Evolutionary conservation across 2,113 vertebrate species (phyloP).

Genomic region (Beaufortia kweichowensis): DNA sequence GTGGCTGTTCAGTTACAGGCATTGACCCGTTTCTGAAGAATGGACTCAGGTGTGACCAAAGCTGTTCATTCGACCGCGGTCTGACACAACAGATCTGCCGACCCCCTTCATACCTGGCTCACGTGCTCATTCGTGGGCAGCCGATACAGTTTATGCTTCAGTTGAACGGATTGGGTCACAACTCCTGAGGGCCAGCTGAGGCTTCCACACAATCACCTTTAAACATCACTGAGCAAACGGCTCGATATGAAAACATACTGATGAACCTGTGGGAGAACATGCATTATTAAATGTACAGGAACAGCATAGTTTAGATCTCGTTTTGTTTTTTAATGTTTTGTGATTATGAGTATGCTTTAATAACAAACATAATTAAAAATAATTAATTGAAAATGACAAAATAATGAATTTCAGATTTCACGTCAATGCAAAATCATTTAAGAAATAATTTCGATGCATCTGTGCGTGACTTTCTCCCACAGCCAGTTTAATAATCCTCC

Average conservation of each 20-base stretch:
- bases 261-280: constrained; percentile 14
- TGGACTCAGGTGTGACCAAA: constrained; percentile 33
- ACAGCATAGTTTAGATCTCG: no score
- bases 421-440: neutral
- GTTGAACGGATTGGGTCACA: constrained; percentile 26
- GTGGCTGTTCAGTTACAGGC: neutral
- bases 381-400: no score
- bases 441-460: neutral
- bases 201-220: constrained; percentile 14
- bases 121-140: constrained; percentile 9
- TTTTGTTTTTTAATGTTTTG: no score
- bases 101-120: constrained; percentile 13
- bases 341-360: neutral
- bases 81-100: constrained; percentile 23
- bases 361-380: neutral
- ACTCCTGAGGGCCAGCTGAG: constrained; percentile 45
- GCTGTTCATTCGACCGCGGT: constrained; percentile 7
- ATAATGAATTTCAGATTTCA: no score
- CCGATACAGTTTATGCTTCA: constrained; percentile 31
- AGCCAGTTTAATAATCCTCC: constrained; percentile 11
- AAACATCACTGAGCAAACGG: constrained; percentile 37
- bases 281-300: constrained; percentile 2
- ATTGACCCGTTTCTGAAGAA: constrained; percentile 11
- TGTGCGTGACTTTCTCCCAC: neutral
- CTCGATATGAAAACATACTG: no score